A percentile compares a stretch with the other conserved stretches of the same genome.
These are phyloP conservation scores for Phyto melanocephala DNA, from an alignment of 2,888 invertebrate genomes.

Conservation along the genomic window DNA sequence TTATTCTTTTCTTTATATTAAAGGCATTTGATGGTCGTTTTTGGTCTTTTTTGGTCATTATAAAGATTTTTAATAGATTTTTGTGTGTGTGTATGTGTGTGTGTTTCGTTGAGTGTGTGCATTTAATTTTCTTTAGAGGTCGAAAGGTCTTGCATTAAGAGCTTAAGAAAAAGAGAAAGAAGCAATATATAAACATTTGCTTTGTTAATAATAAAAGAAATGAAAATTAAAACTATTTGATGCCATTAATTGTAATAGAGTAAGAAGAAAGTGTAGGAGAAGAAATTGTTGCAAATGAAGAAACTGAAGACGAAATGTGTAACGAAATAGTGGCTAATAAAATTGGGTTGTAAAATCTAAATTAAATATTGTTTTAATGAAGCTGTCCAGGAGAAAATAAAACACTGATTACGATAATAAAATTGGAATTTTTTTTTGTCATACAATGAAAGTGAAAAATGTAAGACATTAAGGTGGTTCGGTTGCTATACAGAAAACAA, in stretches of 20 bases:
- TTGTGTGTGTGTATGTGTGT: background rate
- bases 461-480: too few relatives aligned
- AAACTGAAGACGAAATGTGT: background rate
- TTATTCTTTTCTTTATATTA: background rate
- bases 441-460: constrained; percentile 2
- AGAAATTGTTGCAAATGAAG: background rate
- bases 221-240: constrained; percentile 10
- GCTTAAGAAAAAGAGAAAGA: constrained; percentile 38
- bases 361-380: too few relatives aligned
- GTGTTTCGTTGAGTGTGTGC: background rate
- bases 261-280: constrained; percentile 33
- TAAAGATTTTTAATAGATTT: constrained; percentile 32
- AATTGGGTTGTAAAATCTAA: background rate
- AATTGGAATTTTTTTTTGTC: too few relatives aligned
- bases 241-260: constrained; percentile 10
- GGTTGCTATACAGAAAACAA: too few relatives aligned
- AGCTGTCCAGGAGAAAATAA: too few relatives aligned
- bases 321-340: background rate
- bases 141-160: constrained; percentile 42
- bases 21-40: constrained; percentile 8
- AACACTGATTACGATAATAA: too few relatives aligned
- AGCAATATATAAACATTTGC: background rate
- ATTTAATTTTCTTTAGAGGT: constrained; percentile 42
- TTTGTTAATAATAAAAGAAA: background rate
- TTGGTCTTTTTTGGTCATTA: constrained; percentile 29